Percentiles rank a stretch among this genome's conserved stretches.
Evolutionary conservation across 1,140 invertebrate species (phyloP).

Genomic region (Lucilia sericata): DNA sequence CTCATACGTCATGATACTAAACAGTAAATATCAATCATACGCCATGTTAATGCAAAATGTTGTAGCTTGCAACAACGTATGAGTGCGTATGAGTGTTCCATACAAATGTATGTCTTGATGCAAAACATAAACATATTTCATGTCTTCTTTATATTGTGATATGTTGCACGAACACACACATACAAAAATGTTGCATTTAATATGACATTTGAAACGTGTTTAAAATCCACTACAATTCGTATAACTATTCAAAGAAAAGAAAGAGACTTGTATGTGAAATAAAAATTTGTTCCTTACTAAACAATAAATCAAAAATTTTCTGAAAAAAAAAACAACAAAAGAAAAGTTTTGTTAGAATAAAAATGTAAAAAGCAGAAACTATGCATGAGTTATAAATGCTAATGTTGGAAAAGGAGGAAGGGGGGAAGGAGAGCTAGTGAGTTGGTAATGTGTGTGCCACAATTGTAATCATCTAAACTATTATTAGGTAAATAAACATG

Average conservation of each 20-base stretch:
- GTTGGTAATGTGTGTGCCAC: not conserved
- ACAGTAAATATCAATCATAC: conserved; percentile 17
- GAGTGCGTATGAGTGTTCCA: no score
- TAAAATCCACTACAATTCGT: not conserved
- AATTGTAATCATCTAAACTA: not conserved
- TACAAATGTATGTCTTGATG: no score
- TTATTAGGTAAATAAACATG: conserved; percentile 20
- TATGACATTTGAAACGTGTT: conserved; percentile 16
- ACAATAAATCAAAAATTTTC: conserved; percentile 13
- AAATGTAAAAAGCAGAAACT: no score
- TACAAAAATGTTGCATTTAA: not conserved
- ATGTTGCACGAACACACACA: not conserved
- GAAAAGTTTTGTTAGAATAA: no score
- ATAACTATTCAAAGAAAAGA: not conserved
- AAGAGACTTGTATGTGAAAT: no score
- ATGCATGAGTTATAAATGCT: no score
- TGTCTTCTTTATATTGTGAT: no score
- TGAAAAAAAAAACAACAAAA: no score
- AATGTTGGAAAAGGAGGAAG: no score
- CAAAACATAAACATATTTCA: no score
- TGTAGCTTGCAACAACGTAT: no score
- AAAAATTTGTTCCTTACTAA: conserved; percentile 5
- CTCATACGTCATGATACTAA: not conserved
- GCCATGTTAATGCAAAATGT: not conserved
- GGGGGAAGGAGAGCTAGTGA: no score